Evolutionary conservation across 2,113 vertebrate genomes (phyloP).

Genomic region (Ptilorrhoa leucosticta): DNA sequence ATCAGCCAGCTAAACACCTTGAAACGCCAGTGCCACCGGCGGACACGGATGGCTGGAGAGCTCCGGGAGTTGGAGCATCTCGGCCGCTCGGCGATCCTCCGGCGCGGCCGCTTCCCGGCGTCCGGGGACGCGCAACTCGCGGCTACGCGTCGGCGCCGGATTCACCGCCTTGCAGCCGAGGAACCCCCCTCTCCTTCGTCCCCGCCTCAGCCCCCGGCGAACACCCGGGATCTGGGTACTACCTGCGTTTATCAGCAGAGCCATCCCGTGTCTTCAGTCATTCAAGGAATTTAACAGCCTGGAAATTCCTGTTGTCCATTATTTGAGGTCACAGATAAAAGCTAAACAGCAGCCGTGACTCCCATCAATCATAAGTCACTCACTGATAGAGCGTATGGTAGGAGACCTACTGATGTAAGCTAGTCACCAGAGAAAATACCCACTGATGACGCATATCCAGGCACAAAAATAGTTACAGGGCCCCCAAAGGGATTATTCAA

Average conservation of each 20-base stretch:
- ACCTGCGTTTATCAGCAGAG: conserved; percentile 79
- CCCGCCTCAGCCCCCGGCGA: conserved; percentile 19
- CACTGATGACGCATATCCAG: conserved; percentile 99
- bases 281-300: conserved; percentile 79
- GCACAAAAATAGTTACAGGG: conserved; percentile 98
- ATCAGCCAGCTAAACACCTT: not conserved
- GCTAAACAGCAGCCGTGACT: conserved; percentile 78
- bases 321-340: conserved; percentile 79
- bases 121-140: conserved; percentile 19
- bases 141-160: not conserved
- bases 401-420: conserved; percentile 98
- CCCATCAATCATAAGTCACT: conserved; percentile 90
- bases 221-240: conserved; percentile 66
- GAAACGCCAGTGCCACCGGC: not conserved
- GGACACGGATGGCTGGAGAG: not conserved
- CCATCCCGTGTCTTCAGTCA: conserved; percentile 82
- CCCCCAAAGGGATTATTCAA: conserved; percentile 89
- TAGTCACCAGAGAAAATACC: conserved; percentile 99
- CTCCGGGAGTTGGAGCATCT: not conserved
- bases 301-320: conserved; percentile 84
- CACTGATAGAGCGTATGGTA: conserved; percentile 89
- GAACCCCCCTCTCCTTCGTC: conserved; percentile 54
- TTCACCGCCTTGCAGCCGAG: conserved; percentile 42
- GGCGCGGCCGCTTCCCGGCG: not conserved
- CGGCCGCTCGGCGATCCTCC: not conserved